Evolutionary conservation across 2,113 vertebrate species (phyloP).

Genomic region (Vidua chalybeata): DNA sequence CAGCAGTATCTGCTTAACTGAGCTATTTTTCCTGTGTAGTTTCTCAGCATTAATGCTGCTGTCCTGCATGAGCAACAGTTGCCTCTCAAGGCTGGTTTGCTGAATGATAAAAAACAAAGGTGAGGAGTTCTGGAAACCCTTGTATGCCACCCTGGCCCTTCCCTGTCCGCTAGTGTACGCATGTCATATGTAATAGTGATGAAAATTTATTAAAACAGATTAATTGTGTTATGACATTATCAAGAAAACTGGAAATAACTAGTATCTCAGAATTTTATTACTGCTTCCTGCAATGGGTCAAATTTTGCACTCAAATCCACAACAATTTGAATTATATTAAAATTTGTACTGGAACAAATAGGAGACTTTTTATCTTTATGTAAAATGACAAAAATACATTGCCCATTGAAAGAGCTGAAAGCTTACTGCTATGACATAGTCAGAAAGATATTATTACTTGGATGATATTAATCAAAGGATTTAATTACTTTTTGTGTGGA

Average conservation of each 20-base stretch:
- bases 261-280: conserved; percentile 27
- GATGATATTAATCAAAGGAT: conserved; percentile 74
- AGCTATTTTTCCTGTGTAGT: neutral
- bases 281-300: conserved; percentile 31
- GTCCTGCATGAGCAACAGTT: neutral
- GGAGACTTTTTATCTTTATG: conserved; percentile 58
- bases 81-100: conserved; percentile 42
- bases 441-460: conserved; percentile 71
- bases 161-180: neutral
- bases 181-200: neutral
- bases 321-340: neutral
- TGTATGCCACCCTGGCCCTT: neutral
- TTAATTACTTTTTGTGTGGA: conserved; percentile 69
- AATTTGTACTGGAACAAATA: neutral
- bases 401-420: conserved; percentile 63
- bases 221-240: neutral
- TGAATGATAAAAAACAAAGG: neutral
- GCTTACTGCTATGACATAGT: conserved; percentile 61
- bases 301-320: neutral
- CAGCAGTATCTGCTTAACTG: neutral
- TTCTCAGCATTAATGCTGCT: neutral
- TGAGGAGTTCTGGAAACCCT: neutral
- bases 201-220: conserved; percentile 45
- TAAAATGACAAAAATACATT: conserved; percentile 55
- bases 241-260: conserved; percentile 14